phyloP scores from a whole-genome alignment of 2,113 vertebrate genomes.

The Alectura lathami region DNA sequence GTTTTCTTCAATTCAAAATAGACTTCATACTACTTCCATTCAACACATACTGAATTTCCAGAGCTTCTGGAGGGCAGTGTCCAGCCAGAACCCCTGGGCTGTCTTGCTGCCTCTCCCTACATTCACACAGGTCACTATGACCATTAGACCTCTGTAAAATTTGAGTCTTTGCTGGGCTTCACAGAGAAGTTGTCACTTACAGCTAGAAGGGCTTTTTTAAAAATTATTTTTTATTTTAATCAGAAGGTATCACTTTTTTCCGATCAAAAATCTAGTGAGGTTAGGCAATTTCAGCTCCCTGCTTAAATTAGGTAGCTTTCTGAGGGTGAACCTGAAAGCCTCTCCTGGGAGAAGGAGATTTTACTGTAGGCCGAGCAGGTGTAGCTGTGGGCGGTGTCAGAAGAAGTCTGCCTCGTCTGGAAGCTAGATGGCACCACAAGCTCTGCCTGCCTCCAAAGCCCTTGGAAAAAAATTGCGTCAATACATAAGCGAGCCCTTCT shows the following conservation, averaged over 20 bases:
- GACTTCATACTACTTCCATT: neutral
- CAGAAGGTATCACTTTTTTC: neutral
- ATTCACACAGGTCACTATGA: neutral
- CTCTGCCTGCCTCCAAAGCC: neutral
- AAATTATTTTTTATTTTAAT: neutral
- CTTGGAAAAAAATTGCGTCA: neutral
- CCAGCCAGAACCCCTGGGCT: neutral
- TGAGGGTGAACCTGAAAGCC: neutral
- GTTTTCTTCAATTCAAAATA: neutral
- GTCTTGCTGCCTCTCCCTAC: neutral
- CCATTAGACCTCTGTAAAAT: neutral
- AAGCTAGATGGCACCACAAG: conserved; percentile 36
- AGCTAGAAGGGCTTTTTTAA: neutral
- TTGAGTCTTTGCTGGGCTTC: neutral
- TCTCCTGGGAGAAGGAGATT: rapidly evolving
- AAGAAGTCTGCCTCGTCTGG: neutral
- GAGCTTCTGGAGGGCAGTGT: neutral
- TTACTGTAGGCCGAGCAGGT: neutral
- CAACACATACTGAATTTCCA: neutral
- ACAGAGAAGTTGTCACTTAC: neutral
- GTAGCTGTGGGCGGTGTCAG: rapidly evolving
- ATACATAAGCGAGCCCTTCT: neutral
- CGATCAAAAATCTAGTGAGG: neutral
- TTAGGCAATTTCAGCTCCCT: neutral
- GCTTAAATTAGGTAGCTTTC: neutral